Base-by-base conservation (phyloP, 2,797 vertebrate genomes). In the Pipistrellus kuhlii region DNA sequence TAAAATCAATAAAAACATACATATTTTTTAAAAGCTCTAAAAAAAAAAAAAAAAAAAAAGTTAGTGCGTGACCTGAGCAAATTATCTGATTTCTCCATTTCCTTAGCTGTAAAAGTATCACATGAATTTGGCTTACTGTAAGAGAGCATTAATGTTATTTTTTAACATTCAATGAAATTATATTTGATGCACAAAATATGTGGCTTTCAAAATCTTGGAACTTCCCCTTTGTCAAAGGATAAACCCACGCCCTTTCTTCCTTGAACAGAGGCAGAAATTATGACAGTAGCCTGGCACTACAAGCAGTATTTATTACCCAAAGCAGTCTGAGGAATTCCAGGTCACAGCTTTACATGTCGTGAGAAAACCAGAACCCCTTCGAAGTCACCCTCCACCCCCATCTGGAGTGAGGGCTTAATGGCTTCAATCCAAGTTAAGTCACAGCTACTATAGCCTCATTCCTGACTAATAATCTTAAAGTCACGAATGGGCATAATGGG, bases 271-370 rank as follows among this genome's bases (percentile, higher is more conserved):
- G 23, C 41, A 90, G 15, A 78, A 85, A 88, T 0, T 15, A 35
- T 14, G 44, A 32, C 46, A 57, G 30, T 17, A 48, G 53, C 68
- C 25, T 41, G 11, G 18, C 23, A 76, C 4, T 78, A 92, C 12
- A 32, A 41, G 62, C 44, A 96, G 73, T 93, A 53, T 91, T 94
- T 91, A 94, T 95, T 96, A 38, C 38, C 23, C 25, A 18, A 73
- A 88, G 64, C 86, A 80, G 41, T 69, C 64, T 77, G 76, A 90
- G 41, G 30, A 91, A 90, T 75, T 71, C 77, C 48, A 85, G 85
- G 64, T 41, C 62, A 53, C 5, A 27, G n/a, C 25, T 41, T 87
- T 84, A 14, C 17, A 6, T 2, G 30, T 55, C 51, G 48, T 32
- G 35, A 84, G 81, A 69, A 69, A 90, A 73, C 18, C 35, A 53